Conservation (phyloP, 2,797 vertebrate genomes). For the Sebastes baramenuke region DNA sequence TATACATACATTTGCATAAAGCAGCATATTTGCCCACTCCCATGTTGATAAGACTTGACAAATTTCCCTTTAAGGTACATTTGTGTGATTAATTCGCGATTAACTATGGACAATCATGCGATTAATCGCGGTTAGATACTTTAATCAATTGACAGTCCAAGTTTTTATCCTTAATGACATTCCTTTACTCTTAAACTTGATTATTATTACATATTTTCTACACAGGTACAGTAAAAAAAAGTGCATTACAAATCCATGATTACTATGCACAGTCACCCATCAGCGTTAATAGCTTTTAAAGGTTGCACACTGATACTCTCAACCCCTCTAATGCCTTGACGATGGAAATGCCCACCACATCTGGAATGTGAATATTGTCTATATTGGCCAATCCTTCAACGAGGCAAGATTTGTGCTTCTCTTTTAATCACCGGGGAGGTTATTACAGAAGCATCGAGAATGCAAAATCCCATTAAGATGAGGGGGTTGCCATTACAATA, state of each 20-base stretch:
- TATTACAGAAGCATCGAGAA: slow-evolving; percentile 38
- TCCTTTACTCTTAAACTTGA: background rate
- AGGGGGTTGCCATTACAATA: slow-evolving; percentile 16
- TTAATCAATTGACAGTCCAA: rapidly evolving
- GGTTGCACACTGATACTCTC: background rate
- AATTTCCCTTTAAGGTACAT: too few relatives aligned
- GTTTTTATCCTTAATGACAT: too few relatives aligned
- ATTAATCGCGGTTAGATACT: too few relatives aligned
- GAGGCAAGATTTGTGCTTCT: slow-evolving; percentile 24
- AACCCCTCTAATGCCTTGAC: slow-evolving; percentile 7
- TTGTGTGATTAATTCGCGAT: too few relatives aligned
- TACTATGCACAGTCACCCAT: slow-evolving; percentile 8
- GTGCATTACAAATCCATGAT: background rate
- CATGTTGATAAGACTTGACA: too few relatives aligned
- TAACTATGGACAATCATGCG: too few relatives aligned
- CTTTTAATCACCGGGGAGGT: slow-evolving; percentile 35
- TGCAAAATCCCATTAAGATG: slow-evolving; percentile 40
- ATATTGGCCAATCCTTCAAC: background rate
- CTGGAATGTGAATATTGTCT: slow-evolving; percentile 5
- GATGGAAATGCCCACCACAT: slow-evolving; percentile 19
- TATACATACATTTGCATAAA: too few relatives aligned
- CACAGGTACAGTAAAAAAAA: background rate
- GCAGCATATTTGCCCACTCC: too few relatives aligned
- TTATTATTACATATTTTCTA: background rate
- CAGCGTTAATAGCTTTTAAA: slow-evolving; percentile 14